These are phyloP conservation scores for Ametastegia equiseti DNA, from an alignment of 2,888 invertebrate species.

Conservation along the genomic window DNA sequence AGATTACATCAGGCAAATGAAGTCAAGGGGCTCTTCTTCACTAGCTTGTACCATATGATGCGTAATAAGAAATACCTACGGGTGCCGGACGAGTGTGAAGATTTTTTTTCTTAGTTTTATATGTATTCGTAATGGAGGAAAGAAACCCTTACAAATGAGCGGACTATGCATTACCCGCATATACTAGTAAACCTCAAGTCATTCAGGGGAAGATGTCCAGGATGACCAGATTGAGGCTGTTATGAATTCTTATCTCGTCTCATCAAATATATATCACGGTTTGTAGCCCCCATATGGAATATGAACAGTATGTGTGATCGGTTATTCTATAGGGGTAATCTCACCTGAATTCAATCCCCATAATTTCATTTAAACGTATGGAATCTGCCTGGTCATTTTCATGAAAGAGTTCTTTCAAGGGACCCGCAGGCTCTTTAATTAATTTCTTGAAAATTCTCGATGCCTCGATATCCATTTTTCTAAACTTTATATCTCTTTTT, in stretches of 20 bases:
- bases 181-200: background rate
- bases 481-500: background rate
- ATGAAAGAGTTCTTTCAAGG: background rate
- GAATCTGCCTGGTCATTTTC: background rate
- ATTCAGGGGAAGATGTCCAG: background rate
- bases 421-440: background rate
- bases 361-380: background rate
- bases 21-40: background rate
- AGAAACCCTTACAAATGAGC: conserved; percentile 14
- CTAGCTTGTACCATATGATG: background rate
- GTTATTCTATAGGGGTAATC: background rate
- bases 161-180: conserved; percentile 40
- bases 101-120: background rate
- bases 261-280: conserved; percentile 3
- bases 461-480: background rate
- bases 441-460: background rate
- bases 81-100: background rate
- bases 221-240: background rate
- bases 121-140: background rate
- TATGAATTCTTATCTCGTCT: background rate
- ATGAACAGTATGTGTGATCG: background rate
- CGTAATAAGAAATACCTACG: background rate
- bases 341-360: background rate
- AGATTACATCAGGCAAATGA: background rate
- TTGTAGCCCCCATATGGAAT: background rate